Percentiles rank a stretch among this genome's conserved stretches.
Evolutionary conservation across 2,888 invertebrate species (phyloP).

Genomic region (Branchellion lobata): DNA sequence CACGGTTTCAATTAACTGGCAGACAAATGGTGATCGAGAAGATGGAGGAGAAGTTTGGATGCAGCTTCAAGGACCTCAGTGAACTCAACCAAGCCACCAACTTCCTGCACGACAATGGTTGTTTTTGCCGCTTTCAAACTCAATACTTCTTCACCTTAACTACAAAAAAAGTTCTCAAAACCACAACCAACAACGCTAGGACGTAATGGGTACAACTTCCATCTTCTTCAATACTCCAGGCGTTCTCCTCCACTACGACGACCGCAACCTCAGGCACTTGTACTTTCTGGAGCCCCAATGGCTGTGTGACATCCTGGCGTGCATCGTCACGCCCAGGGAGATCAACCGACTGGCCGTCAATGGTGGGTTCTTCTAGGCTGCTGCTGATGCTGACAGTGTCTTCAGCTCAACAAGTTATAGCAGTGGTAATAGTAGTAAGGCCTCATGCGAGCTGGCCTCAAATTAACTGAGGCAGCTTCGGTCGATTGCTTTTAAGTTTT

Average conservation of each 20-base stretch:
- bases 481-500: too few species aligned
- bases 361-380: conserved; percentile 64
- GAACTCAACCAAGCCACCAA: conserved; percentile 92
- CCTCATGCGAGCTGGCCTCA: too few species aligned
- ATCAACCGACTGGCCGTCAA: conserved; percentile 90
- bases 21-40: conserved; percentile 65
- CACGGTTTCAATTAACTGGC: too few species aligned
- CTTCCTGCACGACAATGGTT: conserved; percentile 94
- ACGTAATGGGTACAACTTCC: not conserved
- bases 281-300: conserved; percentile 97
- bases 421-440: too few species aligned
- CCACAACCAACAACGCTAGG: too few species aligned
- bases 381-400: too few species aligned
- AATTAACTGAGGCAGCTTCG: too few species aligned
- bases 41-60: conserved; percentile 71
- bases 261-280: conserved; percentile 68
- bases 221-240: too few species aligned
- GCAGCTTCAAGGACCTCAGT: conserved; percentile 80
- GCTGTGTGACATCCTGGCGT: conserved; percentile 95
- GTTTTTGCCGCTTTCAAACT: conserved; percentile 27
- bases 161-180: too few species aligned
- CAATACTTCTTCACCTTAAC: not conserved
- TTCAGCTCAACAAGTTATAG: too few species aligned
- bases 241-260: conserved; percentile 71
- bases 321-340: conserved; percentile 93